These are phyloP conservation scores for Dendrolimus houi DNA, from an alignment of 2,888 invertebrate genomes.

Conservation along the genomic window DNA sequence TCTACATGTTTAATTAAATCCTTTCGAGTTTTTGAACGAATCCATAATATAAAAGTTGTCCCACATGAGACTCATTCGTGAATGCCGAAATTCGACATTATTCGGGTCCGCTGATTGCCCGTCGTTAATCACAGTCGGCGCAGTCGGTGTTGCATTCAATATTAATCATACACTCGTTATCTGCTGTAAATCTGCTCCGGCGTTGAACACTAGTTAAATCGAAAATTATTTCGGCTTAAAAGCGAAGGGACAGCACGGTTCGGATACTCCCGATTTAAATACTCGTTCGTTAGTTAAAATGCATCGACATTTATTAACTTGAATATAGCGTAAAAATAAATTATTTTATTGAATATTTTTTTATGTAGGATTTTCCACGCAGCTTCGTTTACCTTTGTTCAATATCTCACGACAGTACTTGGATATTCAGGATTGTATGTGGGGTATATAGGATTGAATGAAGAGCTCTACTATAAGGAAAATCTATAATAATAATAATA, in stretches of 20 bases:
- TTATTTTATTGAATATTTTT: no score
- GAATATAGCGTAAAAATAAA: background rate
- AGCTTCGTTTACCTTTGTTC: no score
- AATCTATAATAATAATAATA: no score
- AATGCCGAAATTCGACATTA: background rate
- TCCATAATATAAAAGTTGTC: background rate
- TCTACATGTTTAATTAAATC: background rate
- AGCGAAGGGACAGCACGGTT: constrained; percentile 11
- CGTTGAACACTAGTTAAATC: constrained; percentile 33
- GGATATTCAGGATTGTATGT: no score
- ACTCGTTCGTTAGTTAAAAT: constrained; percentile 1
- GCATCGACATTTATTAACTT: background rate
- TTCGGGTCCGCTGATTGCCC: constrained; percentile 42
- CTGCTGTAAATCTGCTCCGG: constrained; percentile 37
- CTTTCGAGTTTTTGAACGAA: background rate
- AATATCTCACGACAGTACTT: no score
- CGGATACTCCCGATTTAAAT: constrained; percentile 2
- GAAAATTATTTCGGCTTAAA: constrained; percentile 37
- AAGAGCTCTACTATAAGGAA: no score
- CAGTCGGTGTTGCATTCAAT: constrained; percentile 36
- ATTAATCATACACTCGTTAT: constrained; percentile 57
- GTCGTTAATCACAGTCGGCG: constrained; percentile 53
- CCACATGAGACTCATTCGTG: background rate
- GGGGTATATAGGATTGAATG: no score
- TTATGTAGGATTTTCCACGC: no score